These are phyloP conservation scores for Rattus norvegicus DNA, from an alignment of 2,113 vertebrate species.

Conservation along the genomic window GRCr8 NC_086029.1:37094501-37095000, in stretches of 20 bases:
- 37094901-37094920: constrained; percentile 78
- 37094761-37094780: neutral
- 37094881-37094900: constrained; percentile 57
- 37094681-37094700: neutral
- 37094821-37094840: constrained; percentile 7
- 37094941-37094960: constrained; percentile 70
- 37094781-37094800: constrained; percentile 34
- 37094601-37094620: neutral
- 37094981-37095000: constrained; percentile 75
- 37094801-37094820: constrained; percentile 57
- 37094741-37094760: constrained; percentile 1
- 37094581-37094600: neutral
- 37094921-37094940: constrained; percentile 77
- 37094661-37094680: neutral
- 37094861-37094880: constrained; percentile 41
- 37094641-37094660: neutral
- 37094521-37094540: neutral
- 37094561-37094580: neutral
- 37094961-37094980: constrained; percentile 64
- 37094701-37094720: constrained; percentile 10
- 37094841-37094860: constrained; percentile 59
- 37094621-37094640: neutral
- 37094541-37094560: neutral
- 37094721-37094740: constrained; percentile 14
- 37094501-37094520: neutral